A percentile compares a stretch with the other conserved stretches of the same genome.
These are phyloP conservation scores for Actias luna DNA, from an alignment of 2,888 invertebrate species.

Conservation along the genomic window DNA sequence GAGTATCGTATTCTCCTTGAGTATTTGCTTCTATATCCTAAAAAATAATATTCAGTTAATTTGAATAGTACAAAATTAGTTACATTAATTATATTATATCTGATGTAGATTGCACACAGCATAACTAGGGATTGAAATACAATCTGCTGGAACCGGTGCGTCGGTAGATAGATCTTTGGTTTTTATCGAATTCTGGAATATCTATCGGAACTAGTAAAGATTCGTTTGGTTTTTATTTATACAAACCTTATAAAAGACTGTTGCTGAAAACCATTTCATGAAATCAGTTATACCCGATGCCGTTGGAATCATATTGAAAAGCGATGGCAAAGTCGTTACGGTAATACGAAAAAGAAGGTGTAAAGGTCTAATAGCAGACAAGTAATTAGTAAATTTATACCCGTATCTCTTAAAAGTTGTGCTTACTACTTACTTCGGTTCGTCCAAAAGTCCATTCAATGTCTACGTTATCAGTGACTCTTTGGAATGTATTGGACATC, in stretches of 20 bases:
- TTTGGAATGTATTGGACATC: constrained; percentile 89
- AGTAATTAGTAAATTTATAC: neutral
- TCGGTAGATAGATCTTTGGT: too few relatives aligned
- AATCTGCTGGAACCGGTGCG: too few relatives aligned
- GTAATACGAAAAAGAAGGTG: constrained; percentile 73
- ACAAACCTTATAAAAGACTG: neutral
- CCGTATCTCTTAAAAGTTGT: neutral
- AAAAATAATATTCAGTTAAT: constrained; percentile 26
- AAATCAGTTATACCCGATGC: constrained; percentile 70
- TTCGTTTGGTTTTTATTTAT: neutral
- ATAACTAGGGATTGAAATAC: too few relatives aligned
- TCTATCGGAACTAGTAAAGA: too few relatives aligned
- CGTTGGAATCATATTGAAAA: constrained; percentile 86
- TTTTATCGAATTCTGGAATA: too few relatives aligned
- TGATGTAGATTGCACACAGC: too few relatives aligned
- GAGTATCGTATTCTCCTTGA: constrained; percentile 72
- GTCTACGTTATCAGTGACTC: constrained; percentile 85
- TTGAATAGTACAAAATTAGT: too few relatives aligned
- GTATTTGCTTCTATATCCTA: constrained; percentile 62
- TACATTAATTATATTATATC: too few relatives aligned
- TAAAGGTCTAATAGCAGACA: neutral
- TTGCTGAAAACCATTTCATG: constrained; percentile 72
- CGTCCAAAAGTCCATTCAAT: constrained; percentile 90
- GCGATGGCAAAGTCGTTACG: constrained; percentile 86
- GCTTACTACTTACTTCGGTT: constrained; percentile 73